Evolutionary conservation across 2,888 invertebrate species (phyloP).

Genomic region (Pomacea canaliculata): DNA sequence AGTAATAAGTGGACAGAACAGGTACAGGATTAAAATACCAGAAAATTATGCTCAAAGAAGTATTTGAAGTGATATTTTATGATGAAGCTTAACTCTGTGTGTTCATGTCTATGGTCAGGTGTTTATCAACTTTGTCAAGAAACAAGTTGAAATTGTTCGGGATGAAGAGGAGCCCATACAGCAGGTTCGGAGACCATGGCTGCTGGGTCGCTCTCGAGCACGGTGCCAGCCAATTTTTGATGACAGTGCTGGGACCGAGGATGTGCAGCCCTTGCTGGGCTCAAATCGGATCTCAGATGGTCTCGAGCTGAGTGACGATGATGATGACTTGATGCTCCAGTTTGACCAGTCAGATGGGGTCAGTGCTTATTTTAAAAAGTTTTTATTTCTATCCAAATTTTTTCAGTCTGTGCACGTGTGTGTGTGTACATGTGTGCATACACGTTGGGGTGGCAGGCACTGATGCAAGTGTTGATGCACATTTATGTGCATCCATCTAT

Average conservation of each 20-base stretch:
- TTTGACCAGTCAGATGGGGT: constrained; percentile 46
- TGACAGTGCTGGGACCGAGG: constrained; percentile 12
- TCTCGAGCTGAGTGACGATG: constrained; percentile 49
- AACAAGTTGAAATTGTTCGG: constrained; percentile 63
- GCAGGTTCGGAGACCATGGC: constrained; percentile 44
- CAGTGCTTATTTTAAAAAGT: not conserved
- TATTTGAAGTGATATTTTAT: too few species aligned
- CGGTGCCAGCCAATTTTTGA: constrained; percentile 11
- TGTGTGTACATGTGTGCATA: too few species aligned
- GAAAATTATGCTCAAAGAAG: too few species aligned
- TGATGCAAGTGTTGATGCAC: too few species aligned
- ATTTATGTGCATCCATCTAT: too few species aligned
- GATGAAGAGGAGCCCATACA: constrained; percentile 50
- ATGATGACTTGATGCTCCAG: constrained; percentile 52
- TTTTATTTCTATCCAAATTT: too few species aligned
- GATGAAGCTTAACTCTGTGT: too few species aligned
- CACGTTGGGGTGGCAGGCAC: too few species aligned
- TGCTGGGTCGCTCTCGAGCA: constrained; percentile 70
- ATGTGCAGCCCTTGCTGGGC: constrained; percentile 43
- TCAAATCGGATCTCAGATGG: constrained; percentile 37
- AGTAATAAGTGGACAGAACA: too few species aligned
- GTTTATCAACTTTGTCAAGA: constrained; percentile 68
- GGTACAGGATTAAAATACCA: too few species aligned
- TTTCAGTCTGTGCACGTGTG: too few species aligned
- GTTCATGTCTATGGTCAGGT: constrained; percentile 46